phyloP scores from a whole-genome alignment of 2,113 vertebrate genomes.

The Equus przewalskii region DNA sequence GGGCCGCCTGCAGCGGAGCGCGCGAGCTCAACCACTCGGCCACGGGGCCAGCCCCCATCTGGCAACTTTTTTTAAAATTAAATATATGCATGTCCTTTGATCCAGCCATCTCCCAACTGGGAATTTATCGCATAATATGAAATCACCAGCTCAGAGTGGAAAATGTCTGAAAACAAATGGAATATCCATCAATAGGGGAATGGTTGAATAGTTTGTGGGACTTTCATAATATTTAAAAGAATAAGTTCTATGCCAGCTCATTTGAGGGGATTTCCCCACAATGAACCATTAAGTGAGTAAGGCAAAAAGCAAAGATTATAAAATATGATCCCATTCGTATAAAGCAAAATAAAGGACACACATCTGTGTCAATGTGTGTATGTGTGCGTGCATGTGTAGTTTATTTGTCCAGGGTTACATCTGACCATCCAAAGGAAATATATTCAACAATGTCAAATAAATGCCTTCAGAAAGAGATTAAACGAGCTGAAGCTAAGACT shows the following conservation, averaged over 20 bases:
- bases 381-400: not conserved
- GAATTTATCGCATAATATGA: slow-evolving; percentile 43
- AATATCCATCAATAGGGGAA: slow-evolving; percentile 24
- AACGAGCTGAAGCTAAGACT: not conserved
- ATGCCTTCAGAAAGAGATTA: not conserved
- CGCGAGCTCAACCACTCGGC: too few relatives aligned
- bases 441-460: not conserved
- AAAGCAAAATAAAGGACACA: not conserved
- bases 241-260: not conserved
- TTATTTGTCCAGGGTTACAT: not conserved
- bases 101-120: not conserved
- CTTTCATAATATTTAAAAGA: slow-evolving; percentile 37
- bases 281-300: slow-evolving; percentile 7
- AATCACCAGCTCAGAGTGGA: not conserved
- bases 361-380: not conserved
- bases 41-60: too few relatives aligned
- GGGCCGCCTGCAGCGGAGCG: too few relatives aligned
- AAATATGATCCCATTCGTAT: slow-evolving; percentile 40
- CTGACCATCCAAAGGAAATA: not conserved
- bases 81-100: slow-evolving; percentile 42
- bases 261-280: not conserved
- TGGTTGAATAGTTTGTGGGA: not conserved
- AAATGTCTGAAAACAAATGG: slow-evolving; percentile 53
- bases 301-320: not conserved
- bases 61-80: slow-evolving; percentile 23